Base-by-base conservation (phyloP, 2,888 invertebrate genomes). In the Agrochola litura region DNA sequence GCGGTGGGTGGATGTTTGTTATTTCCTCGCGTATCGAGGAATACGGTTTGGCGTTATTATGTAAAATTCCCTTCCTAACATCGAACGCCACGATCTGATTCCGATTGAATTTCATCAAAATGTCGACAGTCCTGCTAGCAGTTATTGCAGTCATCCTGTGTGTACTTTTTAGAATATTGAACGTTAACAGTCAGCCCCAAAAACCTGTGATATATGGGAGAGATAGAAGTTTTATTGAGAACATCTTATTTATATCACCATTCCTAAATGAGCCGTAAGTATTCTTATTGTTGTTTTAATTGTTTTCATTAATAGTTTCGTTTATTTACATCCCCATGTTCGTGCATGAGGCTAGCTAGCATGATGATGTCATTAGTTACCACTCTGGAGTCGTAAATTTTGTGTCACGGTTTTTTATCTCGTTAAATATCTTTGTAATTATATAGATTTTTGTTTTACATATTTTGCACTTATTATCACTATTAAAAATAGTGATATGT, bases 191-290 rank as follows among this genome's bases (percentile, higher is more conserved):
- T 92, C 98, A 98, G 92, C 98, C 98, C 56, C 97, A 98, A 90
- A 98, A 98, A 95, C 98, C 98, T 79, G 97, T 97, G 90, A 97
- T 99, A 81, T 98, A 97, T 95, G 98, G 98, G 93, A 97, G 97
- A 92, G 98, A 98, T 95, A 97, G 97, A 91, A 97, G 97, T 89
- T 98, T 99, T 94, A 97, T 98, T 86, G 97, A 98, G 90, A 98
- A 98, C 85, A 97, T 98, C 78, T 97, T 98, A 88, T 98, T 98
- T 94, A 98, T 98, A 89, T 98, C 98, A 82, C 98, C 98, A 54
- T 97, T 98, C 86, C 96, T 99, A 78, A 97, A 97, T 91, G 98
- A 98, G 95, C 98, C 98, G 98, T 98, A 97, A 98, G 98, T 98
- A 93, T 84, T 77, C 60, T 49, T 67, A 12, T n/a, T 61, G 43